Base-by-base conservation (phyloP, 2,797 vertebrate species). In the Acipenser transmontanus region DNA sequence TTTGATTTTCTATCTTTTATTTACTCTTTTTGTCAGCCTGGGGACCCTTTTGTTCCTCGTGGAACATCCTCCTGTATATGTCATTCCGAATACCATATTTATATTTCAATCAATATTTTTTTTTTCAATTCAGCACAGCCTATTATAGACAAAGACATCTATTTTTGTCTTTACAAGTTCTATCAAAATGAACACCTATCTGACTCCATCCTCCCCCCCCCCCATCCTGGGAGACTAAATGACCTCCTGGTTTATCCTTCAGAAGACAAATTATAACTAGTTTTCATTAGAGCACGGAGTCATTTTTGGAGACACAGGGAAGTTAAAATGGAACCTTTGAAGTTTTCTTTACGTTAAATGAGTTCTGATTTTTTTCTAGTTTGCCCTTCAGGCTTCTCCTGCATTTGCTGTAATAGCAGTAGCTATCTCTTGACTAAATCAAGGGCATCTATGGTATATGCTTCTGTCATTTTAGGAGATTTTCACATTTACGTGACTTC, bases 21-120 rank as follows among this genome's bases (percentile, higher is more conserved):
- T 61, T 12, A 61, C 51, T 50, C 14, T 73, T 73, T 72, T 61
- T 14, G 63, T 49, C 60, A 68, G 49, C 50, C 63, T 74, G 66
- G 72, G 34, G 34, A 34, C 13, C 61, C 1, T 64, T 68, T 71
- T 47, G 64, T 65, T 69, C 67, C 68, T 60, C 50, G 64, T 57
- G 54, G 11, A 57, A 57, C 12, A 57, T 13, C n/a, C 12, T n/a
- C 12, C 54, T 57, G 12, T 57, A n/a, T 13, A 57, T 57, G 54
- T 11, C 4, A 57, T 14, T 7, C 54, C 54, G 10, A 57, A 57
- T 57, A 7, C 54, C 12, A n/a, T 11, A 7, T 57, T 13, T 57
- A n/a, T n/a, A 57, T 13, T n/a, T n/a, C 54, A 57, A 11, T 57
- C 54, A 13, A 3, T 34, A 34, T 34, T 34, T 34, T 34, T 34